Evolutionary conservation across 2,797 vertebrate genomes (phyloP), one percentile per base, ranked within the genome.

Genomic region (Prionace glauca): DNA sequence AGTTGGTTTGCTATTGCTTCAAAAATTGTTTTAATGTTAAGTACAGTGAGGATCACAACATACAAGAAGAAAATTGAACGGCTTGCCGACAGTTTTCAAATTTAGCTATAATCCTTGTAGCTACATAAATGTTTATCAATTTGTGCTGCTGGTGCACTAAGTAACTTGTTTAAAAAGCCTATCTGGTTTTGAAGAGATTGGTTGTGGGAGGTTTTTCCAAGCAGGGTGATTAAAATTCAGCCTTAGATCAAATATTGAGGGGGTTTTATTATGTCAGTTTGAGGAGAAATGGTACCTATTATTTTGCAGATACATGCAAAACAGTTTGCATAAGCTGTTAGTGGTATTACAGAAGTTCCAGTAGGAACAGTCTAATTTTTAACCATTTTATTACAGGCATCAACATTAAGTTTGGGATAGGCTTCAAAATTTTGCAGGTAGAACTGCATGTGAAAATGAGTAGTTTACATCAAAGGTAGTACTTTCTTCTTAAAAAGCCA

Each of bases 1-100:
- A 98, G 98, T 98, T 98, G 98, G 98, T 98, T 98, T 98, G 97
- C 97, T 98, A 98, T 98, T 98, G 98, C 97, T 98, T 98, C 97
- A 97, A 97, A 95, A 77, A 65, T 65, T 91, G 88, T 65, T 60
- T 95, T 95, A 95, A 95, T 91, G 45, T 95, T 95, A 77, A 95
- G 72, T 56, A 10, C 45, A 74, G 71, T 77, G 71, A 95, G 45
- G 45, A 77, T 95, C 71, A 77, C 71, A 95, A 74, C 41, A 95
- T 95, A 45, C 71, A 92, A 95, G 69, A 65, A 12, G 36, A 95
- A 95, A 77, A 50, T 74, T 72, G 26, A 56, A 50, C 71, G 12
- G 93, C 93, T 56, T 95, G 69, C 71, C 71, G 36, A 95, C 50
- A 77, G 71, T 50, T 77, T 95, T 95, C 93, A 95, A 95, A 32